These are phyloP conservation scores for Sigmodon hispidus DNA, from an alignment of 2,113 vertebrate genomes.

Conservation along the genomic window DNA sequence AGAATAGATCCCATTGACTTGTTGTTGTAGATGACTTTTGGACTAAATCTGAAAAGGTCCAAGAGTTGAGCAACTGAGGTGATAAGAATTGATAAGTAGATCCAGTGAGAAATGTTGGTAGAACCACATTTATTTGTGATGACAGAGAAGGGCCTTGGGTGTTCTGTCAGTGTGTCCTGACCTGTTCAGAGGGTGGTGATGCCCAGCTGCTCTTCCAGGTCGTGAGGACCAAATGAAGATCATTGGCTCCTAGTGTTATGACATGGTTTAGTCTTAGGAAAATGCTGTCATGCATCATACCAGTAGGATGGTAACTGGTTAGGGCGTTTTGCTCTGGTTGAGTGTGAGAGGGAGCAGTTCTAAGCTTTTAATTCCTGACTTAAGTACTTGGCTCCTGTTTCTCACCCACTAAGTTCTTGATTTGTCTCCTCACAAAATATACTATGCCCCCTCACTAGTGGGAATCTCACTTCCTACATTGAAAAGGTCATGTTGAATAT, in stretches of 20 bases:
- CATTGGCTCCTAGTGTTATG: not conserved
- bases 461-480: constrained; percentile 17
- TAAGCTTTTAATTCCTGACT: not conserved
- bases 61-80: constrained; percentile 16
- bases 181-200: not conserved
- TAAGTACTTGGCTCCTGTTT: not conserved
- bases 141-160: not conserved
- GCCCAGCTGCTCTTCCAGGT: not conserved
- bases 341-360: not conserved
- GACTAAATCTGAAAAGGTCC: not conserved
- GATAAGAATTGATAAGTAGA: constrained; percentile 16
- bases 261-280: not conserved
- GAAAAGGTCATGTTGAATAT: constrained; percentile 19
- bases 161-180: not conserved
- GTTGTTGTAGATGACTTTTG: not conserved
- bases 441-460: not conserved
- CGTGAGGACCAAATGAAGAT: not conserved
- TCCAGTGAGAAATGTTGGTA: constrained; percentile 29
- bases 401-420: not conserved
- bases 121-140: constrained; percentile 11
- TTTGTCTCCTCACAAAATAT: constrained; percentile 33
- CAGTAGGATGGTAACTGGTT: not conserved
- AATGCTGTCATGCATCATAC: not conserved
- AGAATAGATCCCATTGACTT: not conserved
- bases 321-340: not conserved